Conservation (phyloP, 2,888 invertebrate genomes). For the Diaprepes abbreviatus region DNA sequence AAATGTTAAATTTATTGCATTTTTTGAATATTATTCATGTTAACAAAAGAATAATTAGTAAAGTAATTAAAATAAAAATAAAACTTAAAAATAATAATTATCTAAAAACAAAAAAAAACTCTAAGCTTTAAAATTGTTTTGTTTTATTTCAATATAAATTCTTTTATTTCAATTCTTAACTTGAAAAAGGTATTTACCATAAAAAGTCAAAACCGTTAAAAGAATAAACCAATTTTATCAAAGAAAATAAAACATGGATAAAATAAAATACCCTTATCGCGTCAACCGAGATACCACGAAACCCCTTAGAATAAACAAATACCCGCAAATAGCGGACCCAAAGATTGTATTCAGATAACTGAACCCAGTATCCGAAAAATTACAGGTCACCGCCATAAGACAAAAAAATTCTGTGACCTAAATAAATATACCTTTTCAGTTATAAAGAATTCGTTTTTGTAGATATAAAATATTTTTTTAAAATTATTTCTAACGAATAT, state of each 20-base stretch:
- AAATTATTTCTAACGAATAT: too few relatives aligned
- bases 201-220: background rate
- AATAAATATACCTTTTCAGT: background rate
- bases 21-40: too few relatives aligned
- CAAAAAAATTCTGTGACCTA: background rate
- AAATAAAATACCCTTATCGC: constrained; percentile 21
- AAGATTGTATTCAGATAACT: constrained; percentile 4
- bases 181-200: too few relatives aligned
- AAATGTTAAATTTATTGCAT: too few relatives aligned
- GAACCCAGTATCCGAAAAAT: background rate
- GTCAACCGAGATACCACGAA: constrained; percentile 5
- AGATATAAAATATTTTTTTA: too few relatives aligned
- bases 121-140: too few relatives aligned
- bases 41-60: too few relatives aligned
- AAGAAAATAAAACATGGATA: constrained; percentile 10
- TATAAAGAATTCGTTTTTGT: background rate
- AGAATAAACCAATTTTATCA: constrained; percentile 10
- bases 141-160: too few relatives aligned
- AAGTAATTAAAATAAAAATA: too few relatives aligned
- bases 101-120: too few relatives aligned
- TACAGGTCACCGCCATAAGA: background rate
- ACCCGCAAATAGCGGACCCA: background rate
- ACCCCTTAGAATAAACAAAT: constrained; percentile 1
- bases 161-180: too few relatives aligned
- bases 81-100: too few relatives aligned